Percentiles rank a stretch among this genome's conserved stretches.
Evolutionary conservation across 1,140 invertebrate genomes (phyloP).

Genomic region (Nymphalis io): DNA sequence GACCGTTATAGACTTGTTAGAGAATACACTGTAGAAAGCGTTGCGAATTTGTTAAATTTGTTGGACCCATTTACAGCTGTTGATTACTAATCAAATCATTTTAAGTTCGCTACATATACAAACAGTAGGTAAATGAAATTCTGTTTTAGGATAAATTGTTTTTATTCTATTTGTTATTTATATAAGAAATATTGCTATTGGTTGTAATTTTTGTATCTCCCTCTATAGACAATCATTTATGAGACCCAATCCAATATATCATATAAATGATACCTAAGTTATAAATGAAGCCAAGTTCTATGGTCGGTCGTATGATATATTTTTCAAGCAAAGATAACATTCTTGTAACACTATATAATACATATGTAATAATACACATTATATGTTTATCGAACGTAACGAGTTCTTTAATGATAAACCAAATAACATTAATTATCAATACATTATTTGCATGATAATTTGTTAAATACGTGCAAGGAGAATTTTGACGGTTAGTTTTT

Average conservation of each 20-base stretch:
- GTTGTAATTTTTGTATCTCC: slow-evolving; percentile 29
- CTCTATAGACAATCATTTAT: slow-evolving; percentile 27
- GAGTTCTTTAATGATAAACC: too few relatives aligned
- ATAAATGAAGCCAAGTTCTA: slow-evolving; percentile 17
- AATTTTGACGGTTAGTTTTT: too few relatives aligned
- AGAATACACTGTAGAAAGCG: slow-evolving; percentile 30
- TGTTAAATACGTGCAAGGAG: too few relatives aligned
- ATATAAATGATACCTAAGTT: not conserved
- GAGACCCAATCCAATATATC: slow-evolving; percentile 28
- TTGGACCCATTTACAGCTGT: slow-evolving; percentile 46
- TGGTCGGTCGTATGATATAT: too few relatives aligned
- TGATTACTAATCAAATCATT: slow-evolving; percentile 6
- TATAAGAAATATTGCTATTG: slow-evolving; percentile 24
- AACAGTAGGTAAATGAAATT: not conserved
- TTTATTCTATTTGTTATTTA: not conserved
- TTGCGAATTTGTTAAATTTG: slow-evolving; percentile 56
- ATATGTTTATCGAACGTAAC: too few relatives aligned
- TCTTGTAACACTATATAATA: too few relatives aligned
- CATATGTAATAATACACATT: too few relatives aligned
- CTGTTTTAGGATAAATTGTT: slow-evolving; percentile 2
- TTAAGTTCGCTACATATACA: not conserved
- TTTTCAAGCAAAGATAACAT: not conserved
- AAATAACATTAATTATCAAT: too few relatives aligned
- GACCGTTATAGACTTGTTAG: slow-evolving; percentile 58
- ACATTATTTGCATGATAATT: too few relatives aligned